phyloP scores from a whole-genome alignment of 2,113 vertebrate species.

The Gyps fulvus region DNA sequence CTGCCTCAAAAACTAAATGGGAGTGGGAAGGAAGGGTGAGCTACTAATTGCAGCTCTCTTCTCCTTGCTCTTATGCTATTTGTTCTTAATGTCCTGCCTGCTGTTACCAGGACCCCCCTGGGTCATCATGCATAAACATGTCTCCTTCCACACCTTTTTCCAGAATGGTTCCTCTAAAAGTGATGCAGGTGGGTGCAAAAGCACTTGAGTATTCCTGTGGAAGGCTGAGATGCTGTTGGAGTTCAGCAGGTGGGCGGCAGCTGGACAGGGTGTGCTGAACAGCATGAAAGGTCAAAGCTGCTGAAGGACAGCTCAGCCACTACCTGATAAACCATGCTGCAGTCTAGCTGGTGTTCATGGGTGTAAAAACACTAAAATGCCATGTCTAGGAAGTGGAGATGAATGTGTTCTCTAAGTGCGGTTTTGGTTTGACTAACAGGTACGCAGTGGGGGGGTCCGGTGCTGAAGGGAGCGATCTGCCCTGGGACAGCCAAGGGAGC shows the following conservation, averaged over 20 bases:
- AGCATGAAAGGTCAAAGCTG: neutral
- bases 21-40: neutral
- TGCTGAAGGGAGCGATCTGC: neutral
- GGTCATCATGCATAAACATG: neutral
- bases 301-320: neutral
- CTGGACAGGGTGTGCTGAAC: neutral
- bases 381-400: neutral
- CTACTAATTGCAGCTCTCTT: neutral
- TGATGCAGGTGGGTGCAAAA: neutral
- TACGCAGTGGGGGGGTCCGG: rapidly evolving
- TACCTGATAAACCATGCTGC: neutral
- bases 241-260: neutral
- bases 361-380: neutral
- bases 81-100: neutral
- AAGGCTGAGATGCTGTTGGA: neutral
- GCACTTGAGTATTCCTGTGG: neutral
- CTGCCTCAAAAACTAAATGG: neutral
- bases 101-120: neutral
- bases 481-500: neutral
- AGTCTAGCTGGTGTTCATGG: neutral
- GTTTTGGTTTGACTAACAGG: neutral
- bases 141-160: neutral
- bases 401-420: rapidly evolving
- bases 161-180: neutral
- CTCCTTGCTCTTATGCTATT: neutral